Percentiles rank a stretch among this genome's conserved stretches.
phyloP scores from a whole-genome alignment of 2,113 vertebrate genomes.

The Platanista minor region DNA sequence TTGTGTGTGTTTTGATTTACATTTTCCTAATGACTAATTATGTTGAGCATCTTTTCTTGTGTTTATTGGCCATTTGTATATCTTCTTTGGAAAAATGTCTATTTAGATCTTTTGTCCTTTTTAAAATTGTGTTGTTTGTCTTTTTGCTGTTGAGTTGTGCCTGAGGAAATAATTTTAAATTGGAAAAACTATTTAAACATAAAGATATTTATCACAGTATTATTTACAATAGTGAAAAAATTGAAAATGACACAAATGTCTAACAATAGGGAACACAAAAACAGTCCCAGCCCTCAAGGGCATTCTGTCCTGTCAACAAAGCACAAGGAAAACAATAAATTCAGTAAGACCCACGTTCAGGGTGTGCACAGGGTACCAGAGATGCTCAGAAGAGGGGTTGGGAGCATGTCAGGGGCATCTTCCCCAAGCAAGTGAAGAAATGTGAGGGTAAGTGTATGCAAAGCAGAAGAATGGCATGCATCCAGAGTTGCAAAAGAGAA shows the following conservation, averaged over 20 bases:
- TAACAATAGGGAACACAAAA: neutral
- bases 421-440: neutral
- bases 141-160: constrained; percentile 12
- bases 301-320: neutral
- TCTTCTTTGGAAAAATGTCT: neutral
- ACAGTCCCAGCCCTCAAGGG: neutral
- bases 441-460: neutral
- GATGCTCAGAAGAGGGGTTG: neutral
- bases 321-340: neutral
- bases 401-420: neutral
- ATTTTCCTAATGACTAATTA: neutral
- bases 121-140: neutral
- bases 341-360: neutral
- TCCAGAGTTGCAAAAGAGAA: neutral
- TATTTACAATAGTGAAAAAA: neutral
- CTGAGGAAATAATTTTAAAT: constrained; percentile 23
- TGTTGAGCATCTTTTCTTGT: neutral
- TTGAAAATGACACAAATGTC: neutral
- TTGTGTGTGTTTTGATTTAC: neutral
- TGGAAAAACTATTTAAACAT: constrained; percentile 14
- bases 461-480: neutral
- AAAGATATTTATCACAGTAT: neutral
- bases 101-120: neutral
- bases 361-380: neutral
- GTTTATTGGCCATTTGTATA: neutral